Base-by-base conservation (phyloP, 2,113 vertebrate genomes). In the Seriola quinqueradiata region DNA sequence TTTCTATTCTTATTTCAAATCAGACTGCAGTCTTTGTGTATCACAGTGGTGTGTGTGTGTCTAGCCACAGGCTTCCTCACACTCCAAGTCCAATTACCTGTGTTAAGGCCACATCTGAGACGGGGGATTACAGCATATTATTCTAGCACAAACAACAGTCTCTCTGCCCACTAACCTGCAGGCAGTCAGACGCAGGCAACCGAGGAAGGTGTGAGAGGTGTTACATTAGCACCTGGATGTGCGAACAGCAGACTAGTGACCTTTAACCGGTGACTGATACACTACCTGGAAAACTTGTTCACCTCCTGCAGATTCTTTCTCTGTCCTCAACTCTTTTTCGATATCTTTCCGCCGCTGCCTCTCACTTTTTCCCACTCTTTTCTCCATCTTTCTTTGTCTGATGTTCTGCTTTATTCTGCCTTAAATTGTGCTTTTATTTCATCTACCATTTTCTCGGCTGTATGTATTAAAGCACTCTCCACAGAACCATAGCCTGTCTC, bases 191-290 rank as follows among this genome's bases (percentile, higher is more conserved):
- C 85, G 65, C 89, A 58, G 77, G 85, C 84, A 63, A 42, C 42
- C n/a, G 65, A 75, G 79, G 74, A 82, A 90, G 77, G 90, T 93
- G 93, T 92, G 92, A 90, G 92, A 95, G 93, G 95, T 95, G 95
- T 95, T 95, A 92, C 94, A 96, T 96, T 95, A 95, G 91, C 95
- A 95, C 95, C 95, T 95, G 91, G 74, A 95, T 92, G 95, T 94
- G 93, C 69, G 86, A 95, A 95, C 93, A 93, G 94, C 87, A 85
- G 83, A 89, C 82, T 73, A 87, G 83, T 95, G 89, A 95, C 95
- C 93, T 94, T 94, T 94, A 88, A 88, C 90, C 68, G 7, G 65
- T 83, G 89, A 85, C 92, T 91, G 87, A 88, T 85, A 92, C 82
- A 86, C 80, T 91, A 81, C 83, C 89, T 82, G 80, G 75, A 80